A percentile compares a stretch with the other conserved stretches of the same genome.
Conservation (phyloP, 2,888 invertebrate genomes). For the Orgyia antiqua region DNA sequence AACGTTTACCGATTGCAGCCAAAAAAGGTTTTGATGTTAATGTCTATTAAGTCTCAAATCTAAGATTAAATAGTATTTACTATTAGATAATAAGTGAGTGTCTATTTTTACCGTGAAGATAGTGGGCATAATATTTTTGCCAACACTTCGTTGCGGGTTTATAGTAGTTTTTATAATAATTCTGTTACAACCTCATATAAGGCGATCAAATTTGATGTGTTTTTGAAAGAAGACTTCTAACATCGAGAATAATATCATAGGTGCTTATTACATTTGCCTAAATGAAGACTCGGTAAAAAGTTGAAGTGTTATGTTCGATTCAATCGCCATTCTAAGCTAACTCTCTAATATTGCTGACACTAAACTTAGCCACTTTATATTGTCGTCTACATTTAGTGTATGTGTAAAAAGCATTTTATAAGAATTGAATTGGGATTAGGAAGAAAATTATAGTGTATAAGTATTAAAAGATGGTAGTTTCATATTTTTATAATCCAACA, state of each 20-base stretch:
- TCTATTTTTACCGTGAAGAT: conserved; percentile 27
- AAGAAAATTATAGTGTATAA: conserved; percentile 4
- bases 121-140: conserved; percentile 11
- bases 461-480: conserved; percentile 1
- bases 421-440: conserved; percentile 1
- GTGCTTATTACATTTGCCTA: no score
- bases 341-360: no score
- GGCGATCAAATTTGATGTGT: no score
- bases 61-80: conserved; percentile 23
- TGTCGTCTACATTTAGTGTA: no score
- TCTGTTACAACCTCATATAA: conserved; percentile 45
- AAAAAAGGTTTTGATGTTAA: conserved; percentile 91
- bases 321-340: no score
- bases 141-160: conserved; percentile 24
- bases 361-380: no score
- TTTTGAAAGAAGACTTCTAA: no score
- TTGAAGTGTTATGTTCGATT: no score
- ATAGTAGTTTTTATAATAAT: conserved; percentile 21
- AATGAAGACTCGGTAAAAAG: no score
- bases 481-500: conserved; percentile 22
- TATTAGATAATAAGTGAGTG: conserved; percentile 28
- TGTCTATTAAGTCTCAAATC: conserved; percentile 41
- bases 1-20: conserved; percentile 93
- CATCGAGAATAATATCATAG: no score
- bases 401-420: no score